phyloP scores from a whole-genome alignment of 2,797 vertebrate genomes.

The Hapalemur alaotrensis region DNA sequence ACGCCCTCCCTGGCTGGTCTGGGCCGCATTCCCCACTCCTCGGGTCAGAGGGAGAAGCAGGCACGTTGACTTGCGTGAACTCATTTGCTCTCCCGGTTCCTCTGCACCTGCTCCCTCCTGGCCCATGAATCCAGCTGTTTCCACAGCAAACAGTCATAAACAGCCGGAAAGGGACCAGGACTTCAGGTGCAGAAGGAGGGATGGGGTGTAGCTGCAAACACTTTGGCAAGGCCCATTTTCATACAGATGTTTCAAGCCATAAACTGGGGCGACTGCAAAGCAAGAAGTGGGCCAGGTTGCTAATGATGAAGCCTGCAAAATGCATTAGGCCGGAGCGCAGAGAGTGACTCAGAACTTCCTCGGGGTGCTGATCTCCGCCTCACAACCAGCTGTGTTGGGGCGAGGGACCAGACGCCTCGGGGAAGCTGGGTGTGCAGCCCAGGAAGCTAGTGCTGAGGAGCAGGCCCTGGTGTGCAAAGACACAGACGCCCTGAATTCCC shows the following conservation, averaged over 20 bases:
- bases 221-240: neutral
- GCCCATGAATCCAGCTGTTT: conserved; percentile 10
- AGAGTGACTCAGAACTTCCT: conserved; percentile 51
- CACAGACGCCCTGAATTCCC: neutral
- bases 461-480: neutral
- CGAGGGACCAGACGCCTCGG: neutral
- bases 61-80: neutral
- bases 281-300: neutral
- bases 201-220: neutral
- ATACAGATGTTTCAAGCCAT: conserved; percentile 63
- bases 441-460: neutral
- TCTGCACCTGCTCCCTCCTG: conserved; percentile 55
- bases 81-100: neutral
- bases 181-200: conserved; percentile 40
- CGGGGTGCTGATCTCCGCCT: neutral
- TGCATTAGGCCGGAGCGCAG: neutral
- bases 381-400: neutral
- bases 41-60: neutral
- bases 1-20: neutral
- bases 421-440: neutral
- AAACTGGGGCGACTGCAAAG: neutral
- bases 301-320: conserved; percentile 31
- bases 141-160: conserved; percentile 72
- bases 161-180: neutral
- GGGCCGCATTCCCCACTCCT: neutral